Base-by-base conservation (phyloP, 2,797 vertebrate species). In the Eurystomus glaucurus region DNA sequence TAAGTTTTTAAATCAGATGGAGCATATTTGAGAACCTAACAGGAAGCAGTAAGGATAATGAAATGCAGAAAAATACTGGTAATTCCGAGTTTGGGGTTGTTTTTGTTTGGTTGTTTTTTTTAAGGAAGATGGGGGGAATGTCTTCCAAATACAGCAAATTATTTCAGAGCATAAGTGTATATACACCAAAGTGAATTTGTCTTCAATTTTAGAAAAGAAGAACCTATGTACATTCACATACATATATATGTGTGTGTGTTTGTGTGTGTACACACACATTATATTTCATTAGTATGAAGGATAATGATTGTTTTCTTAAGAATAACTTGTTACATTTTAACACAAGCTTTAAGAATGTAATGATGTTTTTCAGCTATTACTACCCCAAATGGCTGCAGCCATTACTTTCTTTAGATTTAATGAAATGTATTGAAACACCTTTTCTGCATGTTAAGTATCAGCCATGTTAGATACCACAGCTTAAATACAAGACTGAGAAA, bases 1-100 rank as follows among this genome's bases (percentile, higher is more conserved):
- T 78, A 62, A 94, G 79, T 26, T 93, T 93, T 94, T 76, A 84
- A 90, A 55, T 94, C 43, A 62, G 57, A 85, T 68, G 37, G 31
- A 84, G 45, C 35, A 31, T 88, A 62, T 88, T 19, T 85, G 76
- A 84, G 50, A 85, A 69, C 2, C 6, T 90, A 75, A 84, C 8
- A 81, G 65, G 69, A 84, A 85, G 35, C 35, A 65, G 39, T 61
- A n/a, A 45, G 45, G n/a, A 39, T 88, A 86, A 92, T 22, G 9
- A 90, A 93, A 86, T 50, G 28, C 26, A 64, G 72, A 48, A 77
- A 82, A 71, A 55, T 57, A 45, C 9, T 77, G 31, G 9, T 76
- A 71, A n/a, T 71, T 81, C 33, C 78, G 6, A 2, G 3, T 55
- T 81, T 79, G 20, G 6, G 7, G 4, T 26, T 75, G 17, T 33